Base-by-base conservation (phyloP, 2,888 invertebrate species). In the Rhodophaea formosa region DNA sequence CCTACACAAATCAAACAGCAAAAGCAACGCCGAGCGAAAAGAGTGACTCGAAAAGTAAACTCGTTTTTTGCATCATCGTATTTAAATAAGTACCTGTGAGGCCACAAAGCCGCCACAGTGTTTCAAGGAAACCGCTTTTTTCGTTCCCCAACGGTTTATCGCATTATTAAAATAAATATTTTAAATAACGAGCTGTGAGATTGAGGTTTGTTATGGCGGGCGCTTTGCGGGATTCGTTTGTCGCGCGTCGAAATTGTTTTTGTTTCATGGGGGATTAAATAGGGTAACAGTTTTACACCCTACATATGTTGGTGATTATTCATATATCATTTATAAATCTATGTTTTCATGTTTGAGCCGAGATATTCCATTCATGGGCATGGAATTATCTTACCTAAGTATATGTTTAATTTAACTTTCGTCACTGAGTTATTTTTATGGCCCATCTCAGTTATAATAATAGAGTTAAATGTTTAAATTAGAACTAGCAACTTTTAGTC, bases 81-180 rank as follows among this genome's bases (percentile, higher is more conserved):
- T 56, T 56, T 56, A 56, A 56, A 56, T 56, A 56, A 56, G 53
- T 56, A 67, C 66, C 61, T 53, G 51, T 57, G 64, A 61, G 64
- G 65, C 66, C 65, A 60, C 65, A 67, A 69, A 71, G 67, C 69
- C 65, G 60, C 64, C 63, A 53, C 64, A 51, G 62, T 62, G 59
- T 69, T 62, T 58, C 58, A 67, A 60, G 67, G 59, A 64, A 68
- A 74, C 65, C 64, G 63, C 63, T 65, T 67, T 67, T 58, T 62
- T 56, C 56, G 58, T 57, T 53, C 63, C 59, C 65, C 61, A 58
- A 39, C 59, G 59, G 62, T 71, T 72, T 69, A 71, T 70, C 68
- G 68, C 66, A 70, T 75, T 77, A 77, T 74, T 74, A 77, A 78
- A 75, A 75, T 74, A 74, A 78, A 77, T 74, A 79, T 78, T 74